These are phyloP conservation scores for Eupithecia subumbrata DNA, from an alignment of 2,888 invertebrate species.

Conservation along the genomic window DNA sequence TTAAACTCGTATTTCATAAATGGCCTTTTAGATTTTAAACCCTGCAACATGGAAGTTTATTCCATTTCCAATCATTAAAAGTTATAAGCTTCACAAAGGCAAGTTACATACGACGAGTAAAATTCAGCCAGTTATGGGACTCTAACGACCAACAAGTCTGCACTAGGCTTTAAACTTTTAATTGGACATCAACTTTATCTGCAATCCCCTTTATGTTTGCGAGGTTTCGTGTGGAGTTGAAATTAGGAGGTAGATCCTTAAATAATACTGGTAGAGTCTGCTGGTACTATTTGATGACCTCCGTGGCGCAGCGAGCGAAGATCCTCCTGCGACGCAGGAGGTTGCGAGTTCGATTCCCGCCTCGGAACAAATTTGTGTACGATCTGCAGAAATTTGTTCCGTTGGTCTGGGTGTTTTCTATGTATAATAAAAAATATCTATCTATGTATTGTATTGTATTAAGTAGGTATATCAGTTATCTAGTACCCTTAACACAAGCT, in stretches of 20 bases:
- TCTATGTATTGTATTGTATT: too few species aligned
- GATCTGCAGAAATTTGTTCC: too few species aligned
- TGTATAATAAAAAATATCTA: too few species aligned
- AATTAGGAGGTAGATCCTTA: not conserved
- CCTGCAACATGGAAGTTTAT: not conserved
- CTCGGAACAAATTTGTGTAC: too few species aligned
- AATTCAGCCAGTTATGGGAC: not conserved
- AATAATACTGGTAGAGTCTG: not conserved
- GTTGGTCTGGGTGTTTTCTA: too few species aligned
- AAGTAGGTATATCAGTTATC: too few species aligned
- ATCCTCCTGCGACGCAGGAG: too few species aligned
- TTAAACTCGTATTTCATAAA: not conserved
- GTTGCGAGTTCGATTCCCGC: too few species aligned
- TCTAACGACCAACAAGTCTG: not conserved
- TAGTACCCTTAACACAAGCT: too few species aligned
- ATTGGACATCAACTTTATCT: constrained; percentile 23
- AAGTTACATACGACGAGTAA: not conserved
- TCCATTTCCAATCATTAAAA: constrained; percentile 13
- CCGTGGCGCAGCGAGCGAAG: too few species aligned
- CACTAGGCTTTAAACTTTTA: constrained; percentile 24
- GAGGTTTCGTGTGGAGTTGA: not conserved
- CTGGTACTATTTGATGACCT: too few species aligned
- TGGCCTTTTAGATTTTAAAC: not conserved
- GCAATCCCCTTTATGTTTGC: not conserved
- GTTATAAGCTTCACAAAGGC: constrained; percentile 10